A percentile compares a stretch with the other conserved stretches of the same genome.
phyloP scores from a whole-genome alignment of 2,797 vertebrate species.

The Diplodus puntazzo region DNA sequence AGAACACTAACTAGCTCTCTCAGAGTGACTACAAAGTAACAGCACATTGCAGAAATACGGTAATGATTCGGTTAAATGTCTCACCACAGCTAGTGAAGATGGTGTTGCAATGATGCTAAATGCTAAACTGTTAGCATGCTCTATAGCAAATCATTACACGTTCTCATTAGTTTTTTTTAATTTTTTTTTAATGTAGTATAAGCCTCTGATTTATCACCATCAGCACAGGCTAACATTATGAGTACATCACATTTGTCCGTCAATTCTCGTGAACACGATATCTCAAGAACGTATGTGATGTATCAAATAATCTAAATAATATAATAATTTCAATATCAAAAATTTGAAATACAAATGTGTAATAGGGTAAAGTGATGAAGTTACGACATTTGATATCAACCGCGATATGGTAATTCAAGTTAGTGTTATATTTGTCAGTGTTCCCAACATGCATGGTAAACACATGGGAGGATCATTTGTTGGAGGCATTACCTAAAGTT shows the following conservation, averaged over 20 bases:
- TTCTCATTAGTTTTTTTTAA: neutral
- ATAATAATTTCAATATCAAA: too few relatives aligned
- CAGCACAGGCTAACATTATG: neutral
- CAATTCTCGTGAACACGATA: too few relatives aligned
- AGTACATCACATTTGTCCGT: neutral
- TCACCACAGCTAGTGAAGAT: neutral
- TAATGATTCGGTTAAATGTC: neutral
- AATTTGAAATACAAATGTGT: too few relatives aligned
- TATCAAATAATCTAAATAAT: too few relatives aligned
- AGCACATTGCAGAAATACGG: neutral
- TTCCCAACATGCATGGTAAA: neutral
- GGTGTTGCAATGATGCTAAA: neutral
- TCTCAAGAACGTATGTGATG: too few relatives aligned
- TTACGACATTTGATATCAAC: too few relatives aligned
- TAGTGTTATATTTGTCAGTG: neutral
- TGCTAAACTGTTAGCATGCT: neutral
- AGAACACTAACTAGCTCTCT: conserved; percentile 8
- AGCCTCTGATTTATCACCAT: neutral
- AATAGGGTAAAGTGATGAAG: too few relatives aligned
- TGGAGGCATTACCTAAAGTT: neutral
- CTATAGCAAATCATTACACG: neutral
- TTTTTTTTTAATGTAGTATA: neutral
- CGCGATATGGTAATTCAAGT: too few relatives aligned
- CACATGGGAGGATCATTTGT: neutral
- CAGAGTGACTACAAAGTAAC: conserved; percentile 6